Conservation (phyloP, 2,888 invertebrate species). For the Beris chalybata region DNA sequence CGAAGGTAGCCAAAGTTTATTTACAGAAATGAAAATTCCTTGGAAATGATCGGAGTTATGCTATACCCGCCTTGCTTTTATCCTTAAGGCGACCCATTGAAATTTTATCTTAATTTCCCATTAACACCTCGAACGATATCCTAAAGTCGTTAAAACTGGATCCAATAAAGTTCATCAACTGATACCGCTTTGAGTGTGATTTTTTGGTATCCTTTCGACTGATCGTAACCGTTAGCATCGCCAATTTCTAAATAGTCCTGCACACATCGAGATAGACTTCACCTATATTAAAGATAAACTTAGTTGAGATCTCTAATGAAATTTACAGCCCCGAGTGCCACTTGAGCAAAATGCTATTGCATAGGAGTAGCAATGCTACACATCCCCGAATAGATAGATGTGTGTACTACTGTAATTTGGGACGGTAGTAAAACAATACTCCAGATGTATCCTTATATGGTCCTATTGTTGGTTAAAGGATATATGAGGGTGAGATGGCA, state of each 20-base stretch:
- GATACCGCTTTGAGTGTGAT: constrained; percentile 28
- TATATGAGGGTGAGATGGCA: constrained; percentile 1
- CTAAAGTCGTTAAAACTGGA: neutral
- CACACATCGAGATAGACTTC: constrained; percentile 29
- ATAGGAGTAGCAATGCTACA: neutral
- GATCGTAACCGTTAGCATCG: constrained; percentile 32
- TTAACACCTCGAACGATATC: no score
- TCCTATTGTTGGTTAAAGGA: neutral
- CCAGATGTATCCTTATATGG: constrained; percentile 30
- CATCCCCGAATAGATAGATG: neutral
- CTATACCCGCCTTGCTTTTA: no score
- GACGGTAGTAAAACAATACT: constrained; percentile 30
- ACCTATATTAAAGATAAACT: constrained; percentile 11
- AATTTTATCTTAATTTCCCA: no score
- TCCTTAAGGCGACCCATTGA: no score
- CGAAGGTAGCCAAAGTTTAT: no score
- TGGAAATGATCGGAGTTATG: no score
- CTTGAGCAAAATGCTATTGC: constrained; percentile 3
- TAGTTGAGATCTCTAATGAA: constrained; percentile 22
- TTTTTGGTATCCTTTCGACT: constrained; percentile 30
- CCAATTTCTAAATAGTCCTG: constrained; percentile 32
- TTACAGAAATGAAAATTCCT: no score
- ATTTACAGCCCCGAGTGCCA: constrained; percentile 27
- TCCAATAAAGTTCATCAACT: constrained; percentile 30
- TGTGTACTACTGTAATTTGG: constrained; percentile 32